phyloP scores from a whole-genome alignment of 2,797 vertebrate species.

The Graptemys geographica region DNA sequence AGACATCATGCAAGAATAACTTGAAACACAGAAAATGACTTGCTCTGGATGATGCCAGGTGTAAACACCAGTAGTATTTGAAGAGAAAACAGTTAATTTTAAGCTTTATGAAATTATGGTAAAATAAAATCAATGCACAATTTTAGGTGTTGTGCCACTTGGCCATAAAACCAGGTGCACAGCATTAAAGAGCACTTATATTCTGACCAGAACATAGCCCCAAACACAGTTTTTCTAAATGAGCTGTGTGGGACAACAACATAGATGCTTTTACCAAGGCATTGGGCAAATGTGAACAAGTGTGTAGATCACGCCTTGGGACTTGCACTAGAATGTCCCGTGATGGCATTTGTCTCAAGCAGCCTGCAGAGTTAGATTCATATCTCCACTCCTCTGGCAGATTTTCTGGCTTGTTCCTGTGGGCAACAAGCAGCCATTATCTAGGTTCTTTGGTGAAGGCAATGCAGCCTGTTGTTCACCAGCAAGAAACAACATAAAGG shows the following conservation, averaged over 20 bases:
- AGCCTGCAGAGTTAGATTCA: rapidly evolving
- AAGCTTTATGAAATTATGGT: neutral
- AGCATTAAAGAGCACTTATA: neutral
- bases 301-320: neutral
- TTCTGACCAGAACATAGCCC: neutral
- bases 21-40: neutral
- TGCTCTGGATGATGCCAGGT: neutral
- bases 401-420: neutral
- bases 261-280: neutral
- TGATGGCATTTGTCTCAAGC: neutral
- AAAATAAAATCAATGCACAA: neutral
- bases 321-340: neutral
- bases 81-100: neutral
- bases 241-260: neutral
- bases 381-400: neutral
- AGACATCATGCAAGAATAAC: neutral
- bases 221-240: neutral
- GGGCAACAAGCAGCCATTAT: rapidly evolving
- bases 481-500: neutral
- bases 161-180: neutral
- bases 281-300: neutral
- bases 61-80: neutral
- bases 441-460: neutral
- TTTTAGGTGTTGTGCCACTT: neutral
- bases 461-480: neutral